Conservation (phyloP, 2,888 invertebrate genomes). For the Dorcus parallelipipedus region DNA sequence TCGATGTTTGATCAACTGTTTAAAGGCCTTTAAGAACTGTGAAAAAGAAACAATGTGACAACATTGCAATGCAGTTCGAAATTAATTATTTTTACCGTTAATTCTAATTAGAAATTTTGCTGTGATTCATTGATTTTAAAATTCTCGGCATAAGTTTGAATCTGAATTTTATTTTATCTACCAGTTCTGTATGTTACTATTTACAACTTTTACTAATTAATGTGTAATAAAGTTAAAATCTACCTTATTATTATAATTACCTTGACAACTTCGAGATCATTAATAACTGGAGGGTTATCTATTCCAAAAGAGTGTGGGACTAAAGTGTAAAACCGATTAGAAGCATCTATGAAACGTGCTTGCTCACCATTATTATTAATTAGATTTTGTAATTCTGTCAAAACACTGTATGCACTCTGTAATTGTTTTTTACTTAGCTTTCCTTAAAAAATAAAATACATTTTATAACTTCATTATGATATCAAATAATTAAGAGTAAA, state of each 20-base stretch:
- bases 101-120: no score
- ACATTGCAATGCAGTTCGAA: no score
- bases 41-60: no score
- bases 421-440: slow-evolving; percentile 91
- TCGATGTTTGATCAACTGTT: no score
- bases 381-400: slow-evolving; percentile 65
- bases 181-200: no score
- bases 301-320: slow-evolving; percentile 95
- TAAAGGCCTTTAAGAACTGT: no score
- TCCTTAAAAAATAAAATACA: slow-evolving; percentile 41
- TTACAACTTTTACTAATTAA: no score
- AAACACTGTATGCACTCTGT: slow-evolving; percentile 76
- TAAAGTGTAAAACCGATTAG: slow-evolving; percentile 91
- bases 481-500: background rate
- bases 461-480: no score
- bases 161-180: no score
- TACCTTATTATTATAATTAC: slow-evolving; percentile 30
- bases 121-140: no score
- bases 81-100: no score
- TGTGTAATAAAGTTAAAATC: background rate
- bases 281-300: slow-evolving; percentile 75
- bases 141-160: no score
- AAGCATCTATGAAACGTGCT: slow-evolving; percentile 69
- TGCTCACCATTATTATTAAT: slow-evolving; percentile 53
- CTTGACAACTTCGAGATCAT: slow-evolving; percentile 72